Base-by-base conservation (phyloP, 2,797 vertebrate species). In the Margarornis squamiger region DNA sequence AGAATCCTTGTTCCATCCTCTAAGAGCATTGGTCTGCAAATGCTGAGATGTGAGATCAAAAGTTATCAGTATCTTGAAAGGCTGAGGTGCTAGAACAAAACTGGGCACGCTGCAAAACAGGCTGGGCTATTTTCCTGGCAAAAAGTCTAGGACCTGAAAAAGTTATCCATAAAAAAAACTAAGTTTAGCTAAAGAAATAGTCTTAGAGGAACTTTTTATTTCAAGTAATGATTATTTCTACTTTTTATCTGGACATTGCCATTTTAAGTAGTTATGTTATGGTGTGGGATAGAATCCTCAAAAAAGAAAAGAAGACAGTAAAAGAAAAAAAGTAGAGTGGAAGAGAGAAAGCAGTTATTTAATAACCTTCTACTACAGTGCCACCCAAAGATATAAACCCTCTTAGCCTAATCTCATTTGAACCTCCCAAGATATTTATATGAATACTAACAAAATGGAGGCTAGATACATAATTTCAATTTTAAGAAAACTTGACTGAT, bases 271-370 rank as follows among this genome's bases (percentile, higher is more conserved):
- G 7, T 29, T 68, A 19, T 21, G 67, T 80, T 45, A 7, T 12
- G 13, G 4, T 2, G 5, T 45, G 32, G 4, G 3, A 2, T 27
- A 61, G 6, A 52, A 65, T 7, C 65, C 29, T 59, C 29, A 82
- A 86, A 26, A 2, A 77, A 73, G 49, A 46, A 34, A 51, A 63
- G 21, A 77, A 26, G 7, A 19, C 39, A 10, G 2, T 43, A 46
- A 68, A 63, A 5, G 3, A 11, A 18, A 15, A 18, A 15, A 51
- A 32, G 1, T 3, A 6, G 4, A 43, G 5, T 7, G 5, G 12
- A 21, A 62, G 4, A 57, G 2, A 41, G 3, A 70, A 19, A 67
- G 3, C 1, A 39, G 5, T 30, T 65, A 36, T 48, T 92, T 46
- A 70, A 63, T 51, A 67, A 19, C 6, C 17, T 81, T 68, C 14